Percentiles rank a stretch among this genome's conserved stretches.
These are phyloP conservation scores for Falco biarmicus DNA, from an alignment of 2,797 vertebrate species.

Conservation along the genomic window DNA sequence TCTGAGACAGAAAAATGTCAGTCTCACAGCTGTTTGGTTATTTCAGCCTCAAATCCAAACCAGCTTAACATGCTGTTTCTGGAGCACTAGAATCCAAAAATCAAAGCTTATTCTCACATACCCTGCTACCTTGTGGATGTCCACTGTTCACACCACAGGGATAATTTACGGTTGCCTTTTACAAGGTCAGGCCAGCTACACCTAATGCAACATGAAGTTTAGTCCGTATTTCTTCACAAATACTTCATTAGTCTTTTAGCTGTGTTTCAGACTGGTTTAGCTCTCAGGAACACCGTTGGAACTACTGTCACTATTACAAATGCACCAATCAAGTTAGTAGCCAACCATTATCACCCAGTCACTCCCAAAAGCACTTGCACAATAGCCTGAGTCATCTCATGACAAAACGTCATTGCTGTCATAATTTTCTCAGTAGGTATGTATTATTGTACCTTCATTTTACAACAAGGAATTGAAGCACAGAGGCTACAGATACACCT, in stretches of 20 bases:
- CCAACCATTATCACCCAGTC: not conserved
- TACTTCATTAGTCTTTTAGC: not conserved
- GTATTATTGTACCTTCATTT: not conserved
- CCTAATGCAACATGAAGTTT: not conserved
- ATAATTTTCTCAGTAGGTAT: not conserved
- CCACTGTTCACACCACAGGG: not conserved
- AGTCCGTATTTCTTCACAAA: not conserved
- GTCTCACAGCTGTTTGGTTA: not conserved
- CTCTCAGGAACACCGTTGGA: rapidly evolving
- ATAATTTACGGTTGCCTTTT: not conserved
- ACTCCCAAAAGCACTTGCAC: not conserved
- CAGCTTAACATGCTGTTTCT: not conserved
- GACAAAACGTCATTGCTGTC: not conserved
- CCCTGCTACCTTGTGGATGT: not conserved
- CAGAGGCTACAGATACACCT: not conserved
- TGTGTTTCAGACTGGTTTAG: not conserved
- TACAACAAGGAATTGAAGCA: not conserved
- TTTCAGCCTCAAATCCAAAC: not conserved
- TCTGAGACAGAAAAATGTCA: not conserved
- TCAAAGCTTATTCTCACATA: not conserved
- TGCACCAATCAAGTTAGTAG: not conserved
- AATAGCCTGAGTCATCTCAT: not conserved
- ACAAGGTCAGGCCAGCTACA: not conserved
- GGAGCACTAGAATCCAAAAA: not conserved
- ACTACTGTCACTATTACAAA: not conserved